phyloP scores from a whole-genome alignment of 2,888 invertebrate species.

The Nipponacmea schrenckii region DNA sequence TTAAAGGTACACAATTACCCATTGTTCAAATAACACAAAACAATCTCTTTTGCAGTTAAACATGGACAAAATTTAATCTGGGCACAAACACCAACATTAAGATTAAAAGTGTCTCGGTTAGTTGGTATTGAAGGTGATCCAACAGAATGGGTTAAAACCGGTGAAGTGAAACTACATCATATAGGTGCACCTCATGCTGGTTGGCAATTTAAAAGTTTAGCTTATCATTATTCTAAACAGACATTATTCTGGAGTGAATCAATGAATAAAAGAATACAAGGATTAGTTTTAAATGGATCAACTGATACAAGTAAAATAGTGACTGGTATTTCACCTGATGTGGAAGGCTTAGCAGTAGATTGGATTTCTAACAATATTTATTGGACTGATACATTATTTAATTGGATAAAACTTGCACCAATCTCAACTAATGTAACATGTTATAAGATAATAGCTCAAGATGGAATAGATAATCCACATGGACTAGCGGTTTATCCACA shows the following conservation, averaged over 20 bases:
- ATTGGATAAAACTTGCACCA: slow-evolving; percentile 61
- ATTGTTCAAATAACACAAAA: too few relatives aligned
- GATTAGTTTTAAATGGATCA: slow-evolving; percentile 45
- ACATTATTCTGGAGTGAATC: slow-evolving; percentile 58
- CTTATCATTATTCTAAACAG: slow-evolving; percentile 48
- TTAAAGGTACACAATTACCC: too few relatives aligned
- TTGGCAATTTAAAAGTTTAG: slow-evolving; percentile 61
- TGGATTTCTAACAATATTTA: slow-evolving; percentile 63
- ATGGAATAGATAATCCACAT: slow-evolving; percentile 54
- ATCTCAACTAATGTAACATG: slow-evolving; percentile 21
- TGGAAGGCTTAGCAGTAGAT: slow-evolving; percentile 59
- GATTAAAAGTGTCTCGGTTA: slow-evolving; percentile 50
- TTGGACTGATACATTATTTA: slow-evolving; percentile 61
- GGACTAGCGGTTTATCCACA: slow-evolving; percentile 59
- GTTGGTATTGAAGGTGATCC: slow-evolving; percentile 62
- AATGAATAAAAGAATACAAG: slow-evolving; percentile 57
- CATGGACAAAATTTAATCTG: slow-evolving; percentile 60
- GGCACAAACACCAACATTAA: slow-evolving; percentile 52
- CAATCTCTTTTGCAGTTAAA: slow-evolving; percentile 43
- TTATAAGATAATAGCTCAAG: slow-evolving; percentile 42
- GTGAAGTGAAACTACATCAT: slow-evolving; percentile 50
- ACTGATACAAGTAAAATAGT: slow-evolving; percentile 52
- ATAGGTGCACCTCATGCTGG: slow-evolving; percentile 59
- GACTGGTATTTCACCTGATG: slow-evolving; percentile 56
- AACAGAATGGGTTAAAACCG: slow-evolving; percentile 51